Percentiles rank a stretch among this genome's conserved stretches.
Conservation (phyloP, 2,888 invertebrate genomes). For the Opisthograptis luteolata region DNA sequence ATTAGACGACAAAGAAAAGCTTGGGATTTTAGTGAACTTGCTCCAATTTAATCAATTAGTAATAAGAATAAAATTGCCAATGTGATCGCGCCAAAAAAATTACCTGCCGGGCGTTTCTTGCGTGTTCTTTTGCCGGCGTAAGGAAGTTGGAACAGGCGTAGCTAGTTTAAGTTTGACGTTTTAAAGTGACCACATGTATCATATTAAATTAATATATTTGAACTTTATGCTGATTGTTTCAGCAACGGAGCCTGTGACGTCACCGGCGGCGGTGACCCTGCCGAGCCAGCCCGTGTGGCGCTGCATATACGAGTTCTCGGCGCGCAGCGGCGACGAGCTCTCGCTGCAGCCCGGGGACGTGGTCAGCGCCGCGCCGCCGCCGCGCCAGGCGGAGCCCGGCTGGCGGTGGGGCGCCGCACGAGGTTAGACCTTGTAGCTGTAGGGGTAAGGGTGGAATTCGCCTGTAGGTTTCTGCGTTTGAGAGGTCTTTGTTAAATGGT, state of each 20-base stretch:
- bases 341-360: constrained; percentile 97
- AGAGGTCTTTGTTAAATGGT: not conserved
- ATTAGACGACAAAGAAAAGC: too few species aligned
- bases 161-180: too few species aligned
- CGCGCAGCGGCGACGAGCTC: constrained; percentile 96
- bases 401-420: constrained; percentile 97
- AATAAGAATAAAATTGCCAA: too few species aligned
- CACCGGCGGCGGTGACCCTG: constrained; percentile 20
- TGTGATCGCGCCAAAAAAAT: too few species aligned
- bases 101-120: too few species aligned
- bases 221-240: too few species aligned
- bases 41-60: too few species aligned
- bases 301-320: constrained; percentile 97
- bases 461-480: not conserved
- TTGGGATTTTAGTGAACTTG: too few species aligned
- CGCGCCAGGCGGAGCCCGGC: constrained; percentile 96
- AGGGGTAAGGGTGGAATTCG: not conserved
- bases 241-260: constrained; percentile 45
- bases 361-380: constrained; percentile 89
- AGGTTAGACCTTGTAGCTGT: constrained; percentile 63
- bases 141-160: too few species aligned
- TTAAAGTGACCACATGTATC: too few species aligned
- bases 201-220: too few species aligned
- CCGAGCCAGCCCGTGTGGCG: constrained; percentile 86
- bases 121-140: too few species aligned